Evolutionary conservation across 2,888 invertebrate genomes (phyloP).

Genomic region (Mythimna impura): DNA sequence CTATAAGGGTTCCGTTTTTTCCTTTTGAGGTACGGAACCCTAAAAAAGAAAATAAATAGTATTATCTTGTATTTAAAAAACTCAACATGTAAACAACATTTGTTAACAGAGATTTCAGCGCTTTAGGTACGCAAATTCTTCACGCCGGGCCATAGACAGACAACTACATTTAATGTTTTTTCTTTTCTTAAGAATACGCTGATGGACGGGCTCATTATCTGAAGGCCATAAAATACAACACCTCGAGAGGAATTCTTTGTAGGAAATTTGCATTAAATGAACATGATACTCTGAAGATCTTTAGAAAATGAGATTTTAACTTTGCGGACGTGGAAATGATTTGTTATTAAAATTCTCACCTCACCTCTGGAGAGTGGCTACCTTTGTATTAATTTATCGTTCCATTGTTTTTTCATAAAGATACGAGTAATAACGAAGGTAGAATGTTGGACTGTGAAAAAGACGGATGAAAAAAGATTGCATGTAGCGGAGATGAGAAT

Average conservation of each 20-base stretch:
- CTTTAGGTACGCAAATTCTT: slow-evolving; percentile 7
- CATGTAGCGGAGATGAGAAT: no score
- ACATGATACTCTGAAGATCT: slow-evolving; percentile 33
- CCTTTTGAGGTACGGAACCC: no score
- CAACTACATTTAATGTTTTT: slow-evolving; percentile 13
- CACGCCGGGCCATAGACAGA: background rate
- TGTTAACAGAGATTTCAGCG: background rate
- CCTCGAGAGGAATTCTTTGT: slow-evolving; percentile 36
- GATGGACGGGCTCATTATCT: slow-evolving; percentile 51
- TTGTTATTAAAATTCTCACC: slow-evolving; percentile 29
- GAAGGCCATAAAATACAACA: slow-evolving; percentile 43
- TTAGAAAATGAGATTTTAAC: slow-evolving; percentile 47
- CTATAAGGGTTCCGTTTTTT: no score
- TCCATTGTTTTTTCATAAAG: background rate
- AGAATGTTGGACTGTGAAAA: no score
- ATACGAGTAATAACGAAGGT: no score
- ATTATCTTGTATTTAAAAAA: background rate
- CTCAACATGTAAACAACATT: background rate
- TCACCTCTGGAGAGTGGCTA: background rate
- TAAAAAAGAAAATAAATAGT: no score
- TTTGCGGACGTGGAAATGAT: slow-evolving; percentile 44
- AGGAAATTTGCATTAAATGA: slow-evolving; percentile 53
- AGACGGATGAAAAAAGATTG: no score
- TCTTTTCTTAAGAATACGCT: slow-evolving; percentile 23
- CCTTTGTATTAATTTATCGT: slow-evolving; percentile 6